Percentiles rank a stretch among this genome's conserved stretches.
Evolutionary conservation across 2,888 invertebrate species (phyloP).

Genomic region (Eudasyphora cyanicolor): DNA sequence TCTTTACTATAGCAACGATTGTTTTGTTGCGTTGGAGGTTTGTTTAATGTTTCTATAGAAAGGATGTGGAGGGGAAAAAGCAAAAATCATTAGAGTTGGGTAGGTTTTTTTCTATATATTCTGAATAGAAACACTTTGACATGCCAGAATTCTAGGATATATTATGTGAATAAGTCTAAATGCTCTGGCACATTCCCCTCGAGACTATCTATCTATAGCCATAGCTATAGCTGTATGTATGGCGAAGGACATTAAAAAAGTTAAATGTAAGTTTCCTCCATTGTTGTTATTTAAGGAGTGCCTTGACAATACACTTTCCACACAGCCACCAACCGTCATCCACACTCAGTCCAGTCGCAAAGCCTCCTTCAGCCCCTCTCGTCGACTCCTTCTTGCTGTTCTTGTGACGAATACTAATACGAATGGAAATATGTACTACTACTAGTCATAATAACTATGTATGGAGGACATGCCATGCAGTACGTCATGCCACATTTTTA

Average conservation of each 20-base stretch:
- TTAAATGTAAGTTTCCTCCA: not conserved
- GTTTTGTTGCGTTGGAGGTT: not conserved
- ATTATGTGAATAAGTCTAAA: not conserved
- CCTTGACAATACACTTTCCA: conserved; percentile 23
- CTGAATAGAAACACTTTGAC: conserved; percentile 19
- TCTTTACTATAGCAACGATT: not conserved
- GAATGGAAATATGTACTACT: not conserved
- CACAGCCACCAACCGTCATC: not conserved
- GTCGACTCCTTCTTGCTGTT: not conserved
- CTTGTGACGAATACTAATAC: not conserved
- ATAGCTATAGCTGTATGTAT: conserved; percentile 19
- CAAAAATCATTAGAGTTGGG: conserved; percentile 47
- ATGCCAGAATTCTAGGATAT: conserved; percentile 1
- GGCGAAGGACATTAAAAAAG: conserved; percentile 55
- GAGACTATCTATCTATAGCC: conserved; percentile 7
- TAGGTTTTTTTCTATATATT: not conserved
- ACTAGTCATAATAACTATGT: not conserved
- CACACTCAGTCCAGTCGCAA: not conserved
- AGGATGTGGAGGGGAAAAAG: not conserved
- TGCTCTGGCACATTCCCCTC: not conserved
- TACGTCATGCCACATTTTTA: conserved; percentile 61
- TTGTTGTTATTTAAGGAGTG: conserved; percentile 52
- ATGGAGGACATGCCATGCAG: conserved; percentile 6
- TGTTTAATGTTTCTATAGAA: not conserved
- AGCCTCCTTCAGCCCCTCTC: not conserved